These are phyloP conservation scores for Poecilia wingei DNA, from an alignment of 2,797 vertebrate species.

Conservation along the genomic window DNA sequence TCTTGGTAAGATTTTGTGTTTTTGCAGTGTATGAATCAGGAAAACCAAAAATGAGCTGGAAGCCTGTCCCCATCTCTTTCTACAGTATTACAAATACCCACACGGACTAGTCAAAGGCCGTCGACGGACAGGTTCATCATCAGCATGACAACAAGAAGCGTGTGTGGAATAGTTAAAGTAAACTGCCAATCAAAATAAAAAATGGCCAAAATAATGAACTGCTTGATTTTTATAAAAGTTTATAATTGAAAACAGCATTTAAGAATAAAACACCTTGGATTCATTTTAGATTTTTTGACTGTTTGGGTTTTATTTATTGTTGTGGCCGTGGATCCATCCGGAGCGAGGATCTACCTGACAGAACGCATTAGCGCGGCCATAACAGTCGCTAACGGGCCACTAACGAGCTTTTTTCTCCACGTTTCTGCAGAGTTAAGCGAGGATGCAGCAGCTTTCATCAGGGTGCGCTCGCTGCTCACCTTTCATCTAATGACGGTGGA, in stretches of 20 bases:
- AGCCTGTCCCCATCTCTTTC: not conserved
- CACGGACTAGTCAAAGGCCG: not conserved
- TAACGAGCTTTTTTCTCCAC: not conserved
- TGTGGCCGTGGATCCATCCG: not conserved
- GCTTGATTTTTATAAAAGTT: too few species aligned
- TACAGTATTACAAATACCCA: not conserved
- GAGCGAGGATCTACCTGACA: not conserved
- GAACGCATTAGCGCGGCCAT: not conserved
- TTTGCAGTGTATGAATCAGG: not conserved
- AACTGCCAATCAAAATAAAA: not conserved
- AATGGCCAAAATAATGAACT: too few species aligned
- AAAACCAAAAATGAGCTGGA: not conserved
- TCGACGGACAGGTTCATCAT: not conserved
- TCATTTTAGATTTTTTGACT: too few species aligned
- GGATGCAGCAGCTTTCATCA: not conserved
- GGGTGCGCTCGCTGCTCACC: not conserved
- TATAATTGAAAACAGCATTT: too few species aligned
- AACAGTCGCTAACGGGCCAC: not conserved
- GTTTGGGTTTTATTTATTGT: not conserved
- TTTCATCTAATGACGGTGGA: constrained; percentile 9
- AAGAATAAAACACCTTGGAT: too few species aligned
- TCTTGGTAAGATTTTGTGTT: too few species aligned
- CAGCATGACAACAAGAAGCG: not conserved
- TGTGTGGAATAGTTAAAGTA: not conserved
- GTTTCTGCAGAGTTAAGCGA: not conserved